Evolutionary conservation across 2,888 invertebrate species (phyloP), one percentile per base, ranked within the genome.

Genomic region (Thymelicus lineola): DNA sequence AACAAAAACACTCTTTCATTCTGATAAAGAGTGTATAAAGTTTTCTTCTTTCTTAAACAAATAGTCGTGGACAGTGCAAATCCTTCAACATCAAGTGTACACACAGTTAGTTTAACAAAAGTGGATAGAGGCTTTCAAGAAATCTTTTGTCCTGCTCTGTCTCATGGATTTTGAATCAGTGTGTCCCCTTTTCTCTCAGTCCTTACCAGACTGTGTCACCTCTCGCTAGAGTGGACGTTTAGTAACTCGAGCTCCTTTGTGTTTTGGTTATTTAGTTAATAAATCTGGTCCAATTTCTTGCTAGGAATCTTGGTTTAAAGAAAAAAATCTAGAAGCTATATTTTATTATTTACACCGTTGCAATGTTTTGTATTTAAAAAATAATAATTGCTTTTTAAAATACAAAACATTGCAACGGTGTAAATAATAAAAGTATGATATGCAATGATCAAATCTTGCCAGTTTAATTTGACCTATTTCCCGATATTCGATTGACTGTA

Each of bases 211-310:
- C 46, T 46, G 35, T 57, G 61, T 68, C 61, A 62, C 14, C 61
- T 68, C 61, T 7, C 15, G n/a, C 14, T 60, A 7, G 45, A 68
- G 68, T 68, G 68, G 68, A 68, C 68, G 61, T 68, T 68, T 68
- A 62, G 68, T 53, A 61, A 45, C 50, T 50, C 28, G 50, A 60
- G 53, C 45, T 67, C 20, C 60, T 67, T 67, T 67, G 60, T 61
- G 60, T 53, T 67, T 60, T 45, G 53, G 67, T 67, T 67, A 36
- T 10, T 50, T 50, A 7, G 7, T 15, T 15, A 50, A 50, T 50
- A 50, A 42, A 42, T 42, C 42, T 42, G 4, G 42, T 12, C 42
- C 42, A 12, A 42, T 42, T 42, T 42, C 12, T 42, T 42, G 9
- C 0, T 42, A 12, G 10, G 42, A 42, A 42, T 12, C 42, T 42